Evolutionary conservation across 30 jellyfish, hydroid and myxozoan species (phyloP), one percentile per base, ranked within the genome.

Genomic region (Catostylus mosaicus): DNA sequence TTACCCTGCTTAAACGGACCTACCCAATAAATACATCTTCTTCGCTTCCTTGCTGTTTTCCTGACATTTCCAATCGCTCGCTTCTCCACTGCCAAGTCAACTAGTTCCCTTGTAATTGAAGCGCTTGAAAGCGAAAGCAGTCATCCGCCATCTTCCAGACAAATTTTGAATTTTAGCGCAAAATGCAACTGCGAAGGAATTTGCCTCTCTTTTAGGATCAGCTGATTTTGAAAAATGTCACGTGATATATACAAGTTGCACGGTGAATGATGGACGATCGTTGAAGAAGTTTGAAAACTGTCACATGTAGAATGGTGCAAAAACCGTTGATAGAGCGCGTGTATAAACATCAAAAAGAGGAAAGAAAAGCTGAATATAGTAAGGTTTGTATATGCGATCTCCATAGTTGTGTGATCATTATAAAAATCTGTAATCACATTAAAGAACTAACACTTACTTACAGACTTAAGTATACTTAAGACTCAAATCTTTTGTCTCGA

Each of bases 201-300:
- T 52, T 27, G 52, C 85, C 85, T 68, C 80, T 19, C 2, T 68
- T 33, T 19, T n/a, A 26, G 45, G 26, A 74, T 50, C 85, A 74
- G 85, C 85, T 74, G 85, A 74, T 51, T 50, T 19, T n/a, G 34
- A 22, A 67, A n/a, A 29, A 10, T 11, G 74, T 59, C 89, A 78
- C 89, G 89, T 78, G 89, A 78, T 64, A 78, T 78, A 36, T 78
- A 78, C 89, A 78, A 62, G 51, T 27, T 29, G 38, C 30, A 36
- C 30, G 0, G 46, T 78, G 70, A 52, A 50, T 78, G 82, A 78
- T 34, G 61, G 57, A 34, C 24, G 72, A 62, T 43, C 79, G 89
- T 65, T 78, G 52, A 3, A 5, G 18, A 20, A 57, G 34, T 77
- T 77, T 62, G 77, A 77, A 57, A 14, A 23, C 38, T 52, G 35